Evolutionary conservation across 2,888 invertebrate species (phyloP), one percentile per base, ranked within the genome.

Genomic region (Drosophila melanocephala): DNA sequence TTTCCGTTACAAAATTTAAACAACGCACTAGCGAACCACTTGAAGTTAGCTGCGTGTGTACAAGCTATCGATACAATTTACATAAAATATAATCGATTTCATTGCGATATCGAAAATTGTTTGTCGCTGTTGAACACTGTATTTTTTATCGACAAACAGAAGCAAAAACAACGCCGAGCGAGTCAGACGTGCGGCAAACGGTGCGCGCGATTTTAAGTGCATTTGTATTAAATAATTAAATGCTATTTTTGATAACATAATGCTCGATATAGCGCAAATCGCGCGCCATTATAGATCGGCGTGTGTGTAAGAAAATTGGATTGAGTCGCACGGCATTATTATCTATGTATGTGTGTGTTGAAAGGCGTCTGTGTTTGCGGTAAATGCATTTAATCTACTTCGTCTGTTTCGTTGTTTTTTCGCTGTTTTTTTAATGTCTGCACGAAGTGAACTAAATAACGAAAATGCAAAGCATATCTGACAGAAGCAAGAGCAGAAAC

Each of bases 101-200:
- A 0, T 26, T 9, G 26, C 32, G n/a, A 19, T 39, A 33, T 12
- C 19, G 12, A 42, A 39, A 35, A 26, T 6, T 0, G 7, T 30
- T 16, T 16, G 51, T 42, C 50, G 33, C 22, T 77, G 37, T 32
- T 7, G 53, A 79, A 51, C 76, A 76, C 80, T 75, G n/a, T 2
- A 5, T n/a, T 5, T 37, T 16, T 9, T 56, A 62, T 72, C 72
- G 72, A 35, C 52, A 30, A 60, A n/a, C 80, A 79, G 80, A 79
- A 79, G 80, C 77, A 65, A 80, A 79, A 76, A 79, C 77, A 80
- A 66, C 72, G 80, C 63, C 79, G 79, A 79, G 72, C 77, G 51
- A 64, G 59, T 47, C 57, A 65, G 80, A 79, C 72, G 79, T 79
- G 80, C 47, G 63, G 59, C 44, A 56, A 26, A 58, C 63, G 80